Evolutionary conservation across 1,140 invertebrate genomes (phyloP).

Genomic region (Megalonaias nervosa): DNA sequence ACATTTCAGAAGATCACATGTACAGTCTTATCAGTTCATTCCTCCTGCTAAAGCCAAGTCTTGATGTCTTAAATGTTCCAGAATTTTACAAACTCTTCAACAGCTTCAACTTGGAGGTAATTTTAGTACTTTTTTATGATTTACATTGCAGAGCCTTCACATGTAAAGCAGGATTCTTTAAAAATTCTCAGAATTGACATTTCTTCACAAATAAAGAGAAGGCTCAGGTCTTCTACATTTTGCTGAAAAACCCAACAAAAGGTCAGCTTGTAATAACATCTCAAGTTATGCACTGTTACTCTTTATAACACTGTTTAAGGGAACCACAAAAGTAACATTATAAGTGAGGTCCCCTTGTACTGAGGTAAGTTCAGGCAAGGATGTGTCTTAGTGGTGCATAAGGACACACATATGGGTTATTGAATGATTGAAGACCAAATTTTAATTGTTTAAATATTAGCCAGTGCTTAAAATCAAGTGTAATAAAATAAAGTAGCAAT

Average conservation of each 20-base stretch:
- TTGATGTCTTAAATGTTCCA: slow-evolving; percentile 82
- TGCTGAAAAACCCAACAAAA: not conserved
- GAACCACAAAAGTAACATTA: too few species aligned
- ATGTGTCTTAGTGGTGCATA: too few species aligned
- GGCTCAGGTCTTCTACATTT: not conserved
- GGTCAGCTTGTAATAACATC: not conserved
- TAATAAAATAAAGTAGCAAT: too few species aligned
- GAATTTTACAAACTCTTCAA: slow-evolving; percentile 84
- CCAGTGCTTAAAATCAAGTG: too few species aligned
- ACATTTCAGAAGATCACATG: slow-evolving; percentile 74
- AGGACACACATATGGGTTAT: too few species aligned
- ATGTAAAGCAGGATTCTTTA: not conserved
- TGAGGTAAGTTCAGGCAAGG: too few species aligned
- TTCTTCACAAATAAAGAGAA: not conserved
- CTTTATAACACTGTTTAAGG: not conserved
- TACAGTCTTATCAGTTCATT: slow-evolving; percentile 81
- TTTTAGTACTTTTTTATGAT: not conserved
- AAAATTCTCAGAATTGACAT: not conserved
- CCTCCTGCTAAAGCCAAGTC: slow-evolving; percentile 79
- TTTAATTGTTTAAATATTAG: too few species aligned
- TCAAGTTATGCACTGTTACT: not conserved
- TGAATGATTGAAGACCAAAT: too few species aligned
- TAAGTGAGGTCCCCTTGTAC: too few species aligned
- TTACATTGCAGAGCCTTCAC: not conserved
- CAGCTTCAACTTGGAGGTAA: slow-evolving; percentile 77